Base-by-base conservation (phyloP, 2,888 invertebrate genomes). In the Parnassius orleans region DNA sequence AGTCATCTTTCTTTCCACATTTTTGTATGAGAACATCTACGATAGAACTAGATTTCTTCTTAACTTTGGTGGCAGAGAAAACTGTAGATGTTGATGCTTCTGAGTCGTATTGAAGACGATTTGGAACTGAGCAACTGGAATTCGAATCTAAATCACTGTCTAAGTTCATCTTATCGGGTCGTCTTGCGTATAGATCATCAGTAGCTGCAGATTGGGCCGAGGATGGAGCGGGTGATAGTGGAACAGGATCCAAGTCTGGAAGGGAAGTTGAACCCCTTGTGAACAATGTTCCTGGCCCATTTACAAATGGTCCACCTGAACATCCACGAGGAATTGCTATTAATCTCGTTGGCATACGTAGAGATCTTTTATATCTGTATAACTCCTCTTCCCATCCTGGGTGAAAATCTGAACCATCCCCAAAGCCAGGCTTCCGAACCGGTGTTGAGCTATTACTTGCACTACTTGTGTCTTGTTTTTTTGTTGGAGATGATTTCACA, bases 301-400 rank as follows among this genome's bases (percentile, higher is more conserved):
- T 82, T 54, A 78, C 77, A 69, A 86, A 88, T 11, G 89, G 87
- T 53, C 94, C 93, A 41, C 94, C 94, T 1, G 95, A 86, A 33
- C 87, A 77, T 10, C 90, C 95, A 69, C 95, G 93, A 44, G 95
- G 95, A 61, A 97, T 95, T 48, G 95, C 95, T 69, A 97, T 97
- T 57, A 97, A 90, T 71, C 95, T 94, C 46, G 95, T 93, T 1
- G 97, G 97, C 93, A 97, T 96, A 71, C 97, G 93, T 15, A 97
- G 84, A 0, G 96, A 95, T 70, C 95, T 93, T 80, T 97, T 97
- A 76, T 95, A 97, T 72, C 94, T 94, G 75, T 95, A 96, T 15
- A 97, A 93, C 75, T 96, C 96, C 77, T 96, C 95, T 84, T 96
- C 96, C 96, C 96, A 96, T 0, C 96, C 95, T 0, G 96, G 95